These are phyloP conservation scores for Pseudomugil tenellus DNA, from an alignment of 2,797 vertebrate genomes.

Conservation along the genomic window DNA sequence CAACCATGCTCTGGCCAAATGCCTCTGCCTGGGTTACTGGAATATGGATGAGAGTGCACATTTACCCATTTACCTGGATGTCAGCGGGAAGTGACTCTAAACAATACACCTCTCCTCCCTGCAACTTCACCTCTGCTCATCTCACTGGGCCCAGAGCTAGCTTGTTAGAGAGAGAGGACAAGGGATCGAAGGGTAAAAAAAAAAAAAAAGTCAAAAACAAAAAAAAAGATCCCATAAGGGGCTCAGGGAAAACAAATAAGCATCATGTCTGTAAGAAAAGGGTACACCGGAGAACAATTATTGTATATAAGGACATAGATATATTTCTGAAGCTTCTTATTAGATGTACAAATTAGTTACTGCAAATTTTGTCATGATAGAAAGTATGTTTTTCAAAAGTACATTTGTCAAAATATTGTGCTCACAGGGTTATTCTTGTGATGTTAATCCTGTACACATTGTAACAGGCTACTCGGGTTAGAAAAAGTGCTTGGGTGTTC, in stretches of 20 bases:
- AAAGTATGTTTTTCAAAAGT: too few relatives aligned
- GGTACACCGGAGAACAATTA: constrained; percentile 14
- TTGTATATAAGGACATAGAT: constrained; percentile 6
- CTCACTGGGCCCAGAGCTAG: constrained; percentile 60
- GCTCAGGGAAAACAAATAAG: constrained; percentile 50
- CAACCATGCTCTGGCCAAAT: constrained; percentile 68
- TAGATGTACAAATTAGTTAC: background rate
- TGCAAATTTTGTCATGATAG: background rate
- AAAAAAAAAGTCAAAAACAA: too few relatives aligned
- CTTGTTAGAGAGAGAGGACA: constrained; percentile 77
- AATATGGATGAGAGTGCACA: constrained; percentile 85
- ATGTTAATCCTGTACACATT: background rate
- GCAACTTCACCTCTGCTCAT: constrained; percentile 72
- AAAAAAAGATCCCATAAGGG: constrained; percentile 65
- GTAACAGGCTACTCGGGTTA: background rate
- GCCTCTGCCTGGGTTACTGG: constrained; percentile 76
- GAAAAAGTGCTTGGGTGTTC: background rate
- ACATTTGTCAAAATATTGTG: background rate
- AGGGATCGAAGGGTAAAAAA: constrained; percentile 49
- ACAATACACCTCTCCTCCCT: constrained; percentile 64
- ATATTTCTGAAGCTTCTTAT: constrained; percentile 6
- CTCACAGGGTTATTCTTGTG: background rate
- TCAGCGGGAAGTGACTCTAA: constrained; percentile 76
- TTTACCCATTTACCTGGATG: constrained; percentile 84
- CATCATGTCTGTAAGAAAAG: constrained; percentile 21